Base-by-base conservation (phyloP, 1,140 invertebrate species). In the Leptinotarsa texana region DNA sequence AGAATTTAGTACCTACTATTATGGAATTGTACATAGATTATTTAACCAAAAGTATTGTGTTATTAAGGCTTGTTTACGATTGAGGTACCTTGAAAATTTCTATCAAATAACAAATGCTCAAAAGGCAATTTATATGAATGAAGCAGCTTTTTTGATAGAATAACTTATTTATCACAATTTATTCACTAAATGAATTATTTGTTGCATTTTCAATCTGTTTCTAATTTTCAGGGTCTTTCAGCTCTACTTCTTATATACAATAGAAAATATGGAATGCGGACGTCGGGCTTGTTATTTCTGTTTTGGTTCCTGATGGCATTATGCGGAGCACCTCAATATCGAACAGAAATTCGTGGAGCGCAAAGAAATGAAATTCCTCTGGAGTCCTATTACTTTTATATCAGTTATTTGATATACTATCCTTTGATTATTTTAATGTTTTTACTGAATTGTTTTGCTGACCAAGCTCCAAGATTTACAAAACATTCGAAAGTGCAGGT, bases 231-330 rank as follows among this genome's bases (percentile, higher is more conserved):
- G 94, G 83, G 87, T 73, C 87, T 96, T 79, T 87, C 91, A 77
- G 88, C 89, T 57, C 84, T 91, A 51, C 87, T 97, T 74, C 86
- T 95, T 77, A 87, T 90, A 74, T 92, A 92, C 77, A 96, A 96
- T 83, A 90, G 91, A 82, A 94, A 92, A 84, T 89, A 91, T 88
- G 96, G 96, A 33, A 87, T 97, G 75, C 87, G 93, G 79, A 93
- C 95, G 13, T 97, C 96, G 17, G 96, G 96, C 24, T 88, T 95
- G 66, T 86, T 95, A 78, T 96, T 97, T 84, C 85, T 95, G 62
- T 98, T 97, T 86, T 98, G 95, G 95, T 88, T 96, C 42, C 83
- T 95, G 3, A 82, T 94, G 63, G 84, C 87, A 6, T 13, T 96
- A 33, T 92, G 90, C 77, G 92, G 93, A 48, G 84, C 92, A 75